phyloP scores from a whole-genome alignment of 1,140 invertebrate species.

The Chelonus insularis region DNA sequence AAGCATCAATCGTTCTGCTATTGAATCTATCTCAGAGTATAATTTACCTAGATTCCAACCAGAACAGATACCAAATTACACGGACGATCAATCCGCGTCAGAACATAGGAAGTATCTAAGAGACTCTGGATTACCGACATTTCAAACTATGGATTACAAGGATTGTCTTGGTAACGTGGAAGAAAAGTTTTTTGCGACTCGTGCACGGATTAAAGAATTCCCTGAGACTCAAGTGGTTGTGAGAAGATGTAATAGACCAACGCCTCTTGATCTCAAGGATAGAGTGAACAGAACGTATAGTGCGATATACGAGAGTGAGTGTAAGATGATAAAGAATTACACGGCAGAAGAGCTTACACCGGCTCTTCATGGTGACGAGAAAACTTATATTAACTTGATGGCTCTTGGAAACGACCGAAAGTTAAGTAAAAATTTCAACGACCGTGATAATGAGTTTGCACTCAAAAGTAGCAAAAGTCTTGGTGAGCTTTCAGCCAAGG shows the following conservation, averaged over 20 bases:
- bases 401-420: constrained; percentile 24
- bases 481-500: constrained; percentile 27
- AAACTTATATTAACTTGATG: constrained; percentile 5
- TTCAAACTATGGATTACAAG: not conserved
- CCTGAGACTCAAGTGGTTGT: not conserved
- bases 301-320: constrained; percentile 28
- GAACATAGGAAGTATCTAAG: not conserved
- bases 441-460: constrained; percentile 17
- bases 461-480: constrained; percentile 37
- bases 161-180: not conserved
- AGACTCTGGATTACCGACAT: constrained; percentile 4
- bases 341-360: constrained; percentile 37
- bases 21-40: not conserved
- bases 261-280: constrained; percentile 35
- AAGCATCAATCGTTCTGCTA: not conserved
- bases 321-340: constrained; percentile 35
- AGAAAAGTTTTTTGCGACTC: constrained; percentile 30
- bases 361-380: constrained; percentile 16
- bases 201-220: constrained; percentile 28
- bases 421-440: constrained; percentile 16
- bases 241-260: constrained; percentile 19
- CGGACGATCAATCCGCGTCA: not conserved
- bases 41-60: not conserved
- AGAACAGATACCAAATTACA: not conserved
- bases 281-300: constrained; percentile 37